Evolutionary conservation across 2,113 vertebrate species (phyloP), one percentile per base, ranked within the genome.

Genomic region (Pycnonotus jocosus): DNA sequence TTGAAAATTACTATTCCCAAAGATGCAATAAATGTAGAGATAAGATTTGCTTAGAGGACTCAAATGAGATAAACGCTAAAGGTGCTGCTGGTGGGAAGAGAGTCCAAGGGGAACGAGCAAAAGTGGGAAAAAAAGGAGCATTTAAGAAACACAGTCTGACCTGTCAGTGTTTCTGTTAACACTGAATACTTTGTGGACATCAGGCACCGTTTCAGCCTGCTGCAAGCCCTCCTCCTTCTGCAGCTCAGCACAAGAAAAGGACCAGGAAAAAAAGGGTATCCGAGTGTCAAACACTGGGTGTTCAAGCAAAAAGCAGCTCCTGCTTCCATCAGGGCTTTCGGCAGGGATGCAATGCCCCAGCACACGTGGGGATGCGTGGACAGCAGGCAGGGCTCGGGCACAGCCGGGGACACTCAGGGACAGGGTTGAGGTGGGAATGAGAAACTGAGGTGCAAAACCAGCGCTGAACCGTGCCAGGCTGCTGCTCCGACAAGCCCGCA

Each of bases 1-100:
- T 97, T 96, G 97, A 97, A 98, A 98, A 98, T 98, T 97, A 97
- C 97, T 96, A 96, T 93, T 98, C 97, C 97, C 97, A 92, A 96
- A 97, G 97, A 97, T 81, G 92, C 92, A 96, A 98, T 97, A 98
- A 97, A 97, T 66, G 85, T 56, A 95, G 93, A 96, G 93, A 96
- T 93, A 97, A 35, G 85, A 96, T 97, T 95, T 97, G 95, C 96
- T 98, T 97, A 96, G 94, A 98, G 86, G 96, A 83, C 88, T 97
- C 71, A 18, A 95, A 98, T 88, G 96, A 98, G 97, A 97, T 96
- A 96, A 97, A 97, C 80, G 93, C 87, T 64, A 81, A 97, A 97
- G 97, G 96, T 98, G 95, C 89, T 97, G 82, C 95, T 96, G 91
- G 91, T 92, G 62, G 94, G 95, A 95, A 78, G 69, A 90, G 22